Percentiles rank a stretch among this genome's conserved stretches.
Conservation (phyloP, 2,797 vertebrate species). For the Rhabdophis nuchalis region DNA sequence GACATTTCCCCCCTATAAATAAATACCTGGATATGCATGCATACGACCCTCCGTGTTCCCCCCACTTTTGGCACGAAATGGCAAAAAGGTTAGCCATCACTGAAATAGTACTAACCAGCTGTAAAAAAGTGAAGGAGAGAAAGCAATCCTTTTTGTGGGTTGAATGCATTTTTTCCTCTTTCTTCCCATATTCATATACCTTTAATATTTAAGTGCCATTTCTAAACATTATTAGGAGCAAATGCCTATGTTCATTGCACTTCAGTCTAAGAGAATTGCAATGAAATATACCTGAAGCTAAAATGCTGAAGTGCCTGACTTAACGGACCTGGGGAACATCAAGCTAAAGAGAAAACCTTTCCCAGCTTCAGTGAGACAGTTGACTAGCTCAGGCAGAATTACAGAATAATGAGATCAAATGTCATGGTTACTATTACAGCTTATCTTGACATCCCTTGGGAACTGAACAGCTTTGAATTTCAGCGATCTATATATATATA, state of each 20-base stretch:
- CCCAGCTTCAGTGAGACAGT: slow-evolving; percentile 21
- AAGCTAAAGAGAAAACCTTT: slow-evolving; percentile 34
- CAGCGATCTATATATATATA: neutral
- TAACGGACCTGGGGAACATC: slow-evolving; percentile 29
- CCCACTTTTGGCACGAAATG: too few species aligned
- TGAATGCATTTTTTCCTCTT: neutral
- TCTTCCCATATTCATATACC: neutral
- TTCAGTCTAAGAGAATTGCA: neutral
- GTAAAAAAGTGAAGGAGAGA: neutral
- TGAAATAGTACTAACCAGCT: neutral
- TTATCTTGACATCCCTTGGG: neutral
- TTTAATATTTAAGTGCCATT: slow-evolving; percentile 26
- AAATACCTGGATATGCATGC: too few species aligned
- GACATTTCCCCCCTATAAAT: too few species aligned
- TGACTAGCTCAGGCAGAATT: slow-evolving; percentile 30
- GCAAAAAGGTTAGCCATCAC: too few species aligned
- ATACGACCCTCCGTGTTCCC: too few species aligned
- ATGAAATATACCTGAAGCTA: slow-evolving; percentile 29
- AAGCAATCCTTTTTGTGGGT: neutral
- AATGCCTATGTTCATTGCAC: neutral
- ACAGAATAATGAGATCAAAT: slow-evolving; percentile 36
- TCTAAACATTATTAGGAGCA: slow-evolving; percentile 27
- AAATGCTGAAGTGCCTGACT: slow-evolving; percentile 32
- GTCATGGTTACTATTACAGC: slow-evolving; percentile 2
- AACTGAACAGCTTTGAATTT: slow-evolving; percentile 35